Conservation (phyloP, 2,888 invertebrate species). For the Resseliella maxima region DNA sequence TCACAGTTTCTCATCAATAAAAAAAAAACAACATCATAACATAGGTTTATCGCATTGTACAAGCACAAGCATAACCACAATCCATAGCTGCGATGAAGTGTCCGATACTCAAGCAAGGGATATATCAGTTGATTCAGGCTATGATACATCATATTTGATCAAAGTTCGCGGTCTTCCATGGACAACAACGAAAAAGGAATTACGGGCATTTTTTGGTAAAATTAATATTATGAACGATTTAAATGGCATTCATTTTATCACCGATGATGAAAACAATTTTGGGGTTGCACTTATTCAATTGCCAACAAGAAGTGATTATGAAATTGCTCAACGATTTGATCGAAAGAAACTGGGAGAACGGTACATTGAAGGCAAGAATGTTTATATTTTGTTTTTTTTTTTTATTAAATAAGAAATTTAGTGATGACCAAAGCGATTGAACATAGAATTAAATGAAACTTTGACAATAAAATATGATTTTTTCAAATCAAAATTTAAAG, state of each 20-base stretch:
- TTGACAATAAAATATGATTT: no score
- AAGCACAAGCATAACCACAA: background rate
- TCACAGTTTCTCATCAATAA: no score
- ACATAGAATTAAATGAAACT: no score
- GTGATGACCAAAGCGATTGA: no score
- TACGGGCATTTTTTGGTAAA: conserved; percentile 76
- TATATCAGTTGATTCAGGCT: conserved; percentile 14
- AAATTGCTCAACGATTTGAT: conserved; percentile 79
- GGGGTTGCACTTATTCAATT: conserved; percentile 90
- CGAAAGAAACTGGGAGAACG: conserved; percentile 86
- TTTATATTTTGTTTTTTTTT: background rate
- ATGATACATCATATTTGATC: background rate
- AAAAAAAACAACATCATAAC: background rate
- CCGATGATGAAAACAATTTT: conserved; percentile 78
- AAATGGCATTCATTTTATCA: conserved; percentile 81
- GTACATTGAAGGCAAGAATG: conserved; percentile 76
- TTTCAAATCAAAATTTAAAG: no score
- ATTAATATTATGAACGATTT: conserved; percentile 64
- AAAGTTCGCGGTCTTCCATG: conserved; percentile 79
- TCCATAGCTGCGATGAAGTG: background rate
- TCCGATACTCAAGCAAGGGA: background rate
- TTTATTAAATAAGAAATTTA: background rate
- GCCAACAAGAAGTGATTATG: conserved; percentile 77
- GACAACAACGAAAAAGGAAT: conserved; percentile 84
- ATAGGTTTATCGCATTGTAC: background rate